Conservation (phyloP, 2,888 invertebrate species). For the Cynaeus angustus region DNA sequence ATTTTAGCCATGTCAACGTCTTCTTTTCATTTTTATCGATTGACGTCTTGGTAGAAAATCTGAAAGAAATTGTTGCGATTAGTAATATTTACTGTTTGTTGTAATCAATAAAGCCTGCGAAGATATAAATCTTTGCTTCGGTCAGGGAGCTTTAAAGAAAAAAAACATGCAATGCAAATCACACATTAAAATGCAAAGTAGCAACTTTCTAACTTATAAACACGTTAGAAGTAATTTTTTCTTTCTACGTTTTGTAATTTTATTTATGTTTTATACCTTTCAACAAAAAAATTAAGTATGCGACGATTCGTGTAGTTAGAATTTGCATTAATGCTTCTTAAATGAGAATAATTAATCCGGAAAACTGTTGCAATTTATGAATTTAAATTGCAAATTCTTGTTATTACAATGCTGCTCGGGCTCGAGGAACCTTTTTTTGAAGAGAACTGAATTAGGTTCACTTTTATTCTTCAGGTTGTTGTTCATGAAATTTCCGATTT, state of each 20-base stretch:
- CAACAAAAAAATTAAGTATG: slow-evolving; percentile 8
- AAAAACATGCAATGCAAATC: slow-evolving; percentile 44
- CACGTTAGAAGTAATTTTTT: slow-evolving; percentile 36
- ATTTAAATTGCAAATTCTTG: slow-evolving; percentile 45
- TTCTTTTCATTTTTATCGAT: neutral
- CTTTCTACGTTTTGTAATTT: slow-evolving; percentile 18
- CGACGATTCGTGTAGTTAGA: slow-evolving; percentile 16
- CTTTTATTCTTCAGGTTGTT: slow-evolving; percentile 4
- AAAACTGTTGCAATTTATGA: slow-evolving; percentile 43
- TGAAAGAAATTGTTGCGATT: slow-evolving; percentile 14
- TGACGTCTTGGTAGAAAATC: neutral
- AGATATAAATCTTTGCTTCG: slow-evolving; percentile 27
- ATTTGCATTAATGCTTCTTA: slow-evolving; percentile 45
- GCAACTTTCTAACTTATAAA: slow-evolving; percentile 33
- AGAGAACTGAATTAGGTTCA: slow-evolving; percentile 31
- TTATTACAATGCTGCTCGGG: slow-evolving; percentile 32
- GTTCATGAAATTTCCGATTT: neutral
- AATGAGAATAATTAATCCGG: slow-evolving; percentile 38
- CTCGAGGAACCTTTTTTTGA: slow-evolving; percentile 28
- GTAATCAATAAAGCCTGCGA: slow-evolving; percentile 29
- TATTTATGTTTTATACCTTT: slow-evolving; percentile 18
- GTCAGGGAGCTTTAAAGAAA: slow-evolving; percentile 30
- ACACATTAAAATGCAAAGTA: slow-evolving; percentile 41
- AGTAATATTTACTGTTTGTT: slow-evolving; percentile 25
- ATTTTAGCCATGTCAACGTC: slow-evolving; percentile 1